Evolutionary conservation across 2,113 vertebrate genomes (phyloP).

Genomic region (Chaetops frenatus): DNA sequence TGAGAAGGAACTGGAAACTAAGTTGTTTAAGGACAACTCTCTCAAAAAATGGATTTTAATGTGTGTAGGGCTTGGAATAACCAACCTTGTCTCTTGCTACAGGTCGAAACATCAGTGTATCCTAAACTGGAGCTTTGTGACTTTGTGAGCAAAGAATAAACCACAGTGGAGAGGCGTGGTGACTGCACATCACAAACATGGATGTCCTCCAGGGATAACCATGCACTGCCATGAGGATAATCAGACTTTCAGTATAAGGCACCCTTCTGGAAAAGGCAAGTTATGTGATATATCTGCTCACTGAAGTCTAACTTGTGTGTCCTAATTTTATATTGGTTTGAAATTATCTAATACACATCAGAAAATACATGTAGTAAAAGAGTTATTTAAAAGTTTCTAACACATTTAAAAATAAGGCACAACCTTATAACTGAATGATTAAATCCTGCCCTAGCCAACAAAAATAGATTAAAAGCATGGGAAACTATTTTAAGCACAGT

Average conservation of each 20-base stretch:
- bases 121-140: background rate
- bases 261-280: constrained; percentile 48
- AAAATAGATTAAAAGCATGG: constrained; percentile 70
- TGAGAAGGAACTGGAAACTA: background rate
- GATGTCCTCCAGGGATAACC: background rate
- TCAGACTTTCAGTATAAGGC: background rate
- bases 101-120: background rate
- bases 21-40: background rate
- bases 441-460: constrained; percentile 63
- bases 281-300: constrained; percentile 47
- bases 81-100: background rate
- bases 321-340: constrained; percentile 39
- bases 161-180: background rate
- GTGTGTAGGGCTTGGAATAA: background rate
- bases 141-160: background rate
- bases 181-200: background rate
- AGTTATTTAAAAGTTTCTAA: constrained; percentile 34
- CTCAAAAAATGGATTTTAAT: background rate
- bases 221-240: background rate
- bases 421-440: constrained; percentile 71
- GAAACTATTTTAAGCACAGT: constrained; percentile 69
- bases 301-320: background rate
- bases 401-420: constrained; percentile 61
- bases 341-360: constrained; percentile 51
- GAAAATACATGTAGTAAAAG: constrained; percentile 37